Percentiles rank a stretch among this genome's conserved stretches.
Conservation (phyloP, 2,888 invertebrate genomes). For the Eubasilissa splendida region DNA sequence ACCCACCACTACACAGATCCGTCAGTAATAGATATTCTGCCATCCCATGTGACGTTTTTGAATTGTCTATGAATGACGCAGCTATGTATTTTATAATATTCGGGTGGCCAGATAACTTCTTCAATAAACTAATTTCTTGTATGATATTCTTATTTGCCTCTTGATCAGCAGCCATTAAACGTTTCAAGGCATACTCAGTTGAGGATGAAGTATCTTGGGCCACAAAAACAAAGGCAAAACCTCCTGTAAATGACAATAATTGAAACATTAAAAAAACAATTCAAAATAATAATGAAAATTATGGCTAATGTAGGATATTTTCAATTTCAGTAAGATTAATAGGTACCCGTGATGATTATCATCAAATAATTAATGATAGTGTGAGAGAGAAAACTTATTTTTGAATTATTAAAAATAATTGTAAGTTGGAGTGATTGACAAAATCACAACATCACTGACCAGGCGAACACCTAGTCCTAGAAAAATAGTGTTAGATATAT, state of each 20-base stretch:
- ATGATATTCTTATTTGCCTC: constrained; percentile 85
- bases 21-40: constrained; percentile 93
- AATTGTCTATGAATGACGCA: constrained; percentile 85
- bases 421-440: too few relatives aligned
- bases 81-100: constrained; percentile 93
- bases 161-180: constrained; percentile 87
- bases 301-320: too few relatives aligned
- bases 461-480: too few relatives aligned
- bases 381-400: too few relatives aligned
- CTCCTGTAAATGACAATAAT: constrained; percentile 78
- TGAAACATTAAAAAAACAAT: too few relatives aligned
- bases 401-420: too few relatives aligned
- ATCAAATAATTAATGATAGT: too few relatives aligned
- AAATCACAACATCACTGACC: too few relatives aligned
- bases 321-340: too few relatives aligned
- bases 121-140: constrained; percentile 88
- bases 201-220: constrained; percentile 91
- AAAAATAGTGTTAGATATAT: too few relatives aligned
- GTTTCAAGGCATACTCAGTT: constrained; percentile 94
- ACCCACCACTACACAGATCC: constrained; percentile 92
- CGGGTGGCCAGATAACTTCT: constrained; percentile 91
- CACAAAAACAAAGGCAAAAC: constrained; percentile 95
- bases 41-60: constrained; percentile 85
- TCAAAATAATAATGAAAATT: too few relatives aligned
- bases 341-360: too few relatives aligned